Evolutionary conservation across 1,140 invertebrate genomes (phyloP), one percentile per base, ranked within the genome.

Genomic region (Lerema accius): DNA sequence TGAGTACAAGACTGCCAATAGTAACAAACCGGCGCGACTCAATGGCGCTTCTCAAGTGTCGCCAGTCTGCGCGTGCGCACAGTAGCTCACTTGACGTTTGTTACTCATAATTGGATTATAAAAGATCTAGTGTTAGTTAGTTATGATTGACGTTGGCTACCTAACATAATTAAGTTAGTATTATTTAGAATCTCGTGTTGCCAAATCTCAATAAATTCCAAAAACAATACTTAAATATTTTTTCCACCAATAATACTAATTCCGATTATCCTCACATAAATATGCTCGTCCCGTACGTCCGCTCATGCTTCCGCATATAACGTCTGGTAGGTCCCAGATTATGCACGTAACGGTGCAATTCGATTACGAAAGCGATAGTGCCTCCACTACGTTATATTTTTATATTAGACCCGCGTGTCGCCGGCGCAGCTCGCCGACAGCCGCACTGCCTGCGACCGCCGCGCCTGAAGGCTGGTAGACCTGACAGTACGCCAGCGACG

Each of bases 351-450:
- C 82, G 72, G 77, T 76, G 67, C 71, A 59, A 61, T 64, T 58
- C 55, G 65, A 71, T 78, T 76, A 80, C 76, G 79, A 80, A 73
- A 84, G 69, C 75, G 82, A 80, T 79, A 82, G 60, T 59, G 70
- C 67, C 42, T 7, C 42, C n/a, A 23, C 11, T 19, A 42, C 4
- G 42, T 46, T 45, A 16, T n/a, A 19, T 55, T 42, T 26, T 46
- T 45, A 16, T n/a, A 19, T 55, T 42, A 11, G 23, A 16, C 23
- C 28, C 53, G 39, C 23, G 45, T 23, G 11, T 23, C 37, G 16
- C 40, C 40, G 40, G n/a, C n/a, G n/a, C n/a, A n/a, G n/a, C n/a
- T n/a, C n/a, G 39, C n/a, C 37, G 35, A 67, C 56, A 55, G 70
- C 67, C 61, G 63, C 65, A n/a, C n/a, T n/a, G n/a, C n/a, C n/a